These are phyloP conservation scores for Epinephelus awoara DNA, from an alignment of 2,797 vertebrate genomes.

Conservation along the genomic window DNA sequence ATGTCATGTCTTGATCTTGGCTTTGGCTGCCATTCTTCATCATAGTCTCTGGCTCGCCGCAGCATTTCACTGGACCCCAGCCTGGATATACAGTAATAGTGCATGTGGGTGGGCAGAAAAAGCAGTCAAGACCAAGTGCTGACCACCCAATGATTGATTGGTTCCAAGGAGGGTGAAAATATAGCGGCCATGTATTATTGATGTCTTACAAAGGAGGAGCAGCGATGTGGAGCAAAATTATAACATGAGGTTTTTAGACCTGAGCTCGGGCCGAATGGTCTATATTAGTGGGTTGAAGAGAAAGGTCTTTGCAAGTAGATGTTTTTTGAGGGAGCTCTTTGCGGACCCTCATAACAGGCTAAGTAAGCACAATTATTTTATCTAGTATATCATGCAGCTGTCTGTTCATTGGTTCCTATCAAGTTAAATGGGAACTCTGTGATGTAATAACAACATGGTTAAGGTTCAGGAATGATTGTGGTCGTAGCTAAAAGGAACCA, in stretches of 20 bases:
- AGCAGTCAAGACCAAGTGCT: conserved; percentile 39
- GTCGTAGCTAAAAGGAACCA: too few relatives aligned
- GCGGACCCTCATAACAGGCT: neutral
- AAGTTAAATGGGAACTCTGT: neutral
- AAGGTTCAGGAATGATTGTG: neutral
- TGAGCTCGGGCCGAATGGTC: conserved; percentile 14
- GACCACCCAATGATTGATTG: conserved; percentile 76
- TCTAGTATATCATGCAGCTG: neutral
- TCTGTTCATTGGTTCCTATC: neutral
- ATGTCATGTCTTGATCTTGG: conserved; percentile 26
- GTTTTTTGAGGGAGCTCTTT: conserved; percentile 3
- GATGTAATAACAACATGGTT: neutral
- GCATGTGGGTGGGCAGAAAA: conserved; percentile 48
- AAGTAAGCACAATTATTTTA: neutral
- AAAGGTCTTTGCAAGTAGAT: conserved; percentile 17
- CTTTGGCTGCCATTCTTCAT: conserved; percentile 7
- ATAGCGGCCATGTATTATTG: conserved; percentile 78
- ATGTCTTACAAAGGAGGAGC: conserved; percentile 59
- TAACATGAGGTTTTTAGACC: conserved; percentile 29
- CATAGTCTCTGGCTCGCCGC: conserved; percentile 19
- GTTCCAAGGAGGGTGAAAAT: conserved; percentile 75
- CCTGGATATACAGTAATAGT: conserved; percentile 50
- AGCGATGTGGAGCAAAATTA: conserved; percentile 53
- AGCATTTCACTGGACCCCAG: conserved; percentile 30
- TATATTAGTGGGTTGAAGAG: neutral